These are phyloP conservation scores for Tipula helvola DNA, from an alignment of 2,888 invertebrate genomes.

Conservation along the genomic window DNA sequence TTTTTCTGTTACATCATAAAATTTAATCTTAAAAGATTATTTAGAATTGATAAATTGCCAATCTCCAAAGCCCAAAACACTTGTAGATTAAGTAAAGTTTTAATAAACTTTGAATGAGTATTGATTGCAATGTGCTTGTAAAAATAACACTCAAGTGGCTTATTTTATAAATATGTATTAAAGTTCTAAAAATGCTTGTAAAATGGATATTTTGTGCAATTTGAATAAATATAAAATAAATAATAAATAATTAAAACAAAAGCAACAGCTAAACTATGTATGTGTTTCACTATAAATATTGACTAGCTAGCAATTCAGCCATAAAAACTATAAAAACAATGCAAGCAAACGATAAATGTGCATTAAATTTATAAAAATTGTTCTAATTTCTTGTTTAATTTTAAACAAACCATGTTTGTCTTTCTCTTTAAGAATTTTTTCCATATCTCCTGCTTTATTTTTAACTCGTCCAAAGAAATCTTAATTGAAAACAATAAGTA, in stretches of 20 bases:
- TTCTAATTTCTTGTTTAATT: background rate
- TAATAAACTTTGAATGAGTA: too few species aligned
- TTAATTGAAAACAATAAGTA: slow-evolving; percentile 25
- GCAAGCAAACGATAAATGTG: slow-evolving; percentile 6
- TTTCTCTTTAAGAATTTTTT: slow-evolving; percentile 81
- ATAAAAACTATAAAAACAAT: background rate
- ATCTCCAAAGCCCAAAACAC: too few species aligned
- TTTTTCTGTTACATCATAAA: too few species aligned
- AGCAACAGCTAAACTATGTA: background rate
- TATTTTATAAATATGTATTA: too few species aligned
- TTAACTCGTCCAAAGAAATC: slow-evolving; percentile 95
- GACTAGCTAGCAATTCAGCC: slow-evolving; percentile 6
- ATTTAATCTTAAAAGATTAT: too few species aligned
- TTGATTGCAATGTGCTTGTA: too few species aligned
- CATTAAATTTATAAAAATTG: slow-evolving; percentile 9
- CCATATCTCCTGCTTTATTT: slow-evolving; percentile 90
- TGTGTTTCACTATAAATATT: background rate
- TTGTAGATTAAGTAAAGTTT: too few species aligned
- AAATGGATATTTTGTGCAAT: background rate
- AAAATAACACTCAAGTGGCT: too few species aligned
- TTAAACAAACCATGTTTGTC: slow-evolving; percentile 67
- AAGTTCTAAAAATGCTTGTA: background rate
- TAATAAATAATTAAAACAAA: slow-evolving; percentile 11
- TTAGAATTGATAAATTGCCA: too few species aligned
- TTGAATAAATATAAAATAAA: slow-evolving; percentile 7